These are phyloP conservation scores for Steatocranus sp. DNA, from an alignment of 2,797 vertebrate species.

Conservation along the genomic window DNA sequence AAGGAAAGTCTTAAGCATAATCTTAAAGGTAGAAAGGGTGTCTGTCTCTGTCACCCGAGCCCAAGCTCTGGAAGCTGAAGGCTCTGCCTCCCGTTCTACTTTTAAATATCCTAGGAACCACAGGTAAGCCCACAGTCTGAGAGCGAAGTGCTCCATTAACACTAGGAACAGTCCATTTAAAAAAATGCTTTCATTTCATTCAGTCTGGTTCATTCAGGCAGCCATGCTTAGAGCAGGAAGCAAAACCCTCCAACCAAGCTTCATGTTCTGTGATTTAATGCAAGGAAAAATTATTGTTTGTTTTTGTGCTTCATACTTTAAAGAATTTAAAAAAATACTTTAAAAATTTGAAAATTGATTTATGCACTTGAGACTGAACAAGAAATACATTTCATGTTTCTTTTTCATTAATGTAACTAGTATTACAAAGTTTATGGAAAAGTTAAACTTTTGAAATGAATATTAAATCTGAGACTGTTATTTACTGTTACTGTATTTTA, in stretches of 20 bases:
- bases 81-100: not conserved
- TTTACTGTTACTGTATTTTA: not conserved
- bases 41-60: not conserved
- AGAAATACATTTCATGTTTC: not conserved
- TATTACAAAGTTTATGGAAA: not conserved
- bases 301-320: not conserved
- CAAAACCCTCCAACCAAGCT: not conserved
- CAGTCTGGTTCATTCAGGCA: not conserved
- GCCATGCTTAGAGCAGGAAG: not conserved
- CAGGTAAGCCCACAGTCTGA: not conserved
- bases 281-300: not conserved
- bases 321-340: no score
- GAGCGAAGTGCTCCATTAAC: not conserved
- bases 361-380: not conserved
- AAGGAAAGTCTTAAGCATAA: not conserved
- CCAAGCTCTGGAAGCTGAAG: not conserved
- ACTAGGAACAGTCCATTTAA: fast-evolving
- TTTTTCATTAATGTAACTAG: not conserved
- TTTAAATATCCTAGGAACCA: not conserved
- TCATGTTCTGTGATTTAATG: not conserved
- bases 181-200: not conserved
- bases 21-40: not conserved
- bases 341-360: not conserved
- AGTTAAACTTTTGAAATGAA: not conserved
- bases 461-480: not conserved